A percentile compares a stretch with the other conserved stretches of the same genome.
Evolutionary conservation across 2,888 invertebrate species (phyloP).

Genomic region (Eudasyphora cyanicolor): DNA sequence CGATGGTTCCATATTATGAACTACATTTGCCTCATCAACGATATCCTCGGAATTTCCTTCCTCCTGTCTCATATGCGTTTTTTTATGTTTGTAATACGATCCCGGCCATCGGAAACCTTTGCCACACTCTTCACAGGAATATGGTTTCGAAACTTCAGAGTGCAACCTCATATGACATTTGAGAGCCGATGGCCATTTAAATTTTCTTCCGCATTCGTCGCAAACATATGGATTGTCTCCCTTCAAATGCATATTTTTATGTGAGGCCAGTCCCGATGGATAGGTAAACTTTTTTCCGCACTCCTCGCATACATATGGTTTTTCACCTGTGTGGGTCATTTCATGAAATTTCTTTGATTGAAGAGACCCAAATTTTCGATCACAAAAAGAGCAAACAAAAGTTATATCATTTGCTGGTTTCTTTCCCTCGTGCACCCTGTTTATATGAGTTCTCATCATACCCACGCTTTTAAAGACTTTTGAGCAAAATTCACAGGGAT

Average conservation of each 20-base stretch:
- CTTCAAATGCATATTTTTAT: conserved; percentile 5
- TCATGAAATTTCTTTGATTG: conserved; percentile 77
- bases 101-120: background rate
- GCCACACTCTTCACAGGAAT: background rate
- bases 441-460: conserved; percentile 73
- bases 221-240: conserved; percentile 1
- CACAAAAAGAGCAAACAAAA: conserved; percentile 74
- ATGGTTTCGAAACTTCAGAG: background rate
- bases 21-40: too few species aligned
- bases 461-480: conserved; percentile 75
- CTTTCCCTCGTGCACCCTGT: conserved; percentile 73
- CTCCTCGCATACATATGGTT: conserved; percentile 73
- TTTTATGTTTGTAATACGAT: conserved; percentile 13
- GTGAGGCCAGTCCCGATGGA: background rate
- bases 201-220: background rate
- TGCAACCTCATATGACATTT: background rate
- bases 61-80: background rate
- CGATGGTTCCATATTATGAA: too few species aligned
- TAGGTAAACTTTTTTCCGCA: conserved; percentile 72
- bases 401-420: conserved; percentile 53
- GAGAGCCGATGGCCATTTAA: background rate
- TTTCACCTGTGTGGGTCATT: conserved; percentile 78
- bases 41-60: background rate
- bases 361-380: conserved; percentile 74
- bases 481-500: conserved; percentile 73